phyloP scores from a whole-genome alignment of 2,888 invertebrate genomes.

The Teinopalpus imperialis region DNA sequence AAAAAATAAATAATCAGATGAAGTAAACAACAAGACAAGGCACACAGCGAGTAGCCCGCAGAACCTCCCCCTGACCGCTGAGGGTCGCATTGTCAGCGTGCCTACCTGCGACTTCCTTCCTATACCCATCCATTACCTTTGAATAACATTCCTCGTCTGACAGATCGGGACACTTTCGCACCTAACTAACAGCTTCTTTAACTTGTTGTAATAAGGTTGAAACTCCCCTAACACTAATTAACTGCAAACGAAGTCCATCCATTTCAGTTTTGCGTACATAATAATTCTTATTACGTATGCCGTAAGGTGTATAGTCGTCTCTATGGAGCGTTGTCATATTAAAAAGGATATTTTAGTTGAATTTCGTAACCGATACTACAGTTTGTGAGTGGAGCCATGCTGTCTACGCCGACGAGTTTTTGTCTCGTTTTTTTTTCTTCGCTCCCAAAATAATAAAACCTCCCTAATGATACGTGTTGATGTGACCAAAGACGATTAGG shows the following conservation, averaged over 20 bases:
- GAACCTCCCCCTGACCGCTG: neutral
- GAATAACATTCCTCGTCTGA: slow-evolving; percentile 74
- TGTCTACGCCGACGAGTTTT: slow-evolving; percentile 17
- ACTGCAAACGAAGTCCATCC: slow-evolving; percentile 3
- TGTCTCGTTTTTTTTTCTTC: slow-evolving; percentile 11
- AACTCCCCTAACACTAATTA: neutral
- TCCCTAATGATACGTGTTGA: slow-evolving; percentile 8
- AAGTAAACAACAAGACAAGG: slow-evolving; percentile 8
- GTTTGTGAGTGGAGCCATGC: slow-evolving; percentile 19
- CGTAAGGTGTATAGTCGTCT: neutral
- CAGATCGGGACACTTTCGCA: slow-evolving; percentile 69
- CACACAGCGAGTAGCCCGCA: slow-evolving; percentile 3
- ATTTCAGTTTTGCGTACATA: neutral
- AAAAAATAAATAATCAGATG: slow-evolving; percentile 13
- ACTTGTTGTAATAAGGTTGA: neutral
- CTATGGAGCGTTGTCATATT: neutral
- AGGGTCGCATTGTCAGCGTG: slow-evolving; percentile 40
- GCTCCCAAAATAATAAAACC: slow-evolving; percentile 15
- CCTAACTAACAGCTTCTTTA: slow-evolving; percentile 32
- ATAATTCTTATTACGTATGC: neutral
- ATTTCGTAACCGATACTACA: slow-evolving; percentile 1
- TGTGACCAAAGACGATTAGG: slow-evolving; percentile 4
- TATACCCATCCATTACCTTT: slow-evolving; percentile 70
- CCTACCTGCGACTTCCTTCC: slow-evolving; percentile 80
- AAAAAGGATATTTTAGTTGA: slow-evolving; percentile 7